A percentile compares a stretch with the other conserved stretches of the same genome.
These are phyloP conservation scores for Neosilurus mollespiculum DNA, from an alignment of 2,797 vertebrate species.

Conservation along the genomic window DNA sequence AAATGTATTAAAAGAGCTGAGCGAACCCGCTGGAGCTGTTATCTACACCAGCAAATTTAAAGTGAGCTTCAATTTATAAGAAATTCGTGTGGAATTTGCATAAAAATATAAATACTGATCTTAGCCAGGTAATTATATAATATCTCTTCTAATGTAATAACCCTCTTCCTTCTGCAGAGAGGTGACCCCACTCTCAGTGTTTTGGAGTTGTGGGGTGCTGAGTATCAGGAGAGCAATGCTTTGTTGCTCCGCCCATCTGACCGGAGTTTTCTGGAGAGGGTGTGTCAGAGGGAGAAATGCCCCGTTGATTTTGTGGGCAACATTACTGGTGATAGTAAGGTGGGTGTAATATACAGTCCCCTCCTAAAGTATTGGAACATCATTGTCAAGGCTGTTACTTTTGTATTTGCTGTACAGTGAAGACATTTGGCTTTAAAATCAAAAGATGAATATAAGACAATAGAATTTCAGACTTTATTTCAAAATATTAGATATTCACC, in stretches of 20 bases:
- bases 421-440: neutral
- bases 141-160: neutral
- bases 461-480: neutral
- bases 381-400: neutral
- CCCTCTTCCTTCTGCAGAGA: constrained; percentile 66
- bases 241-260: constrained; percentile 76
- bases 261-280: constrained; percentile 70
- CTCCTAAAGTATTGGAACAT: neutral
- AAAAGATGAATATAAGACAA: neutral
- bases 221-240: constrained; percentile 94
- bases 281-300: constrained; percentile 85
- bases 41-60: constrained; percentile 86
- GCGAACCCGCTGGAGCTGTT: constrained; percentile 84
- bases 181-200: constrained; percentile 89
- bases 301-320: constrained; percentile 85
- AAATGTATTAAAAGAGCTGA: constrained; percentile 91
- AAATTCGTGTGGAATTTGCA: neutral
- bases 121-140: neutral
- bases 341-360: constrained; percentile 55
- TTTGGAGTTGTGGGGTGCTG: constrained; percentile 91
- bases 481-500: neutral
- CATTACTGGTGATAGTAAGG: constrained; percentile 84
- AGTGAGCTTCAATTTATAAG: constrained; percentile 63
- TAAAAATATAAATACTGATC: neutral
- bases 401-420: neutral